Conservation (phyloP, 2,113 vertebrate species). For the Conger conger region DNA sequence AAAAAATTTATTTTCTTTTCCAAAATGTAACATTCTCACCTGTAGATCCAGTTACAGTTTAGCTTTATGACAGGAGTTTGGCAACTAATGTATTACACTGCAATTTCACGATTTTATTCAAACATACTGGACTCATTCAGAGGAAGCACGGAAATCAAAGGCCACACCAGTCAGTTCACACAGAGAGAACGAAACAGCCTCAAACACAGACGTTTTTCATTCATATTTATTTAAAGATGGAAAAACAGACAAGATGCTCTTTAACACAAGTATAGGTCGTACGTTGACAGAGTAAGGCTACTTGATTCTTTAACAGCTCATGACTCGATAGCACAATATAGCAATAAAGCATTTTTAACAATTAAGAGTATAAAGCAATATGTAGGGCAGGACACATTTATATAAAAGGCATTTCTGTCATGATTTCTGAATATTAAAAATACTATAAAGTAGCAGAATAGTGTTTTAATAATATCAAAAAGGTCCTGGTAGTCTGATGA, state of each 20-base stretch:
- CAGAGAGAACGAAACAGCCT: not conserved
- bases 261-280: conserved; percentile 62
- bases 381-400: conserved; percentile 68
- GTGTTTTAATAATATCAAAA: conserved; percentile 45
- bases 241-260: conserved; percentile 27
- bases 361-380: conserved; percentile 62
- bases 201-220: conserved; percentile 24
- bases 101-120: not conserved
- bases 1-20: too few relatives aligned
- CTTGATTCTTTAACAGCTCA: conserved; percentile 57
- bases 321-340: conserved; percentile 53
- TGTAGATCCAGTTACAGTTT: too few relatives aligned
- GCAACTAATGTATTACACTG: not conserved
- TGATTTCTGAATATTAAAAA: conserved; percentile 67
- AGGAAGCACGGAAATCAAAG: not conserved
- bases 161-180: conserved; percentile 1
- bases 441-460: conserved; percentile 62
- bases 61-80: too few relatives aligned
- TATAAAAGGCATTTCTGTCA: conserved; percentile 54
- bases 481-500: conserved; percentile 52
- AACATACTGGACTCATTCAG: not conserved
- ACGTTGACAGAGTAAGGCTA: conserved; percentile 56
- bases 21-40: too few relatives aligned
- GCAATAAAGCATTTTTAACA: conserved; percentile 57
- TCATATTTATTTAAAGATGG: conserved; percentile 65